Evolutionary conservation across 2,113 vertebrate genomes (phyloP), one percentile per base, ranked within the genome.

Genomic region (Baryphthengus martii): DNA sequence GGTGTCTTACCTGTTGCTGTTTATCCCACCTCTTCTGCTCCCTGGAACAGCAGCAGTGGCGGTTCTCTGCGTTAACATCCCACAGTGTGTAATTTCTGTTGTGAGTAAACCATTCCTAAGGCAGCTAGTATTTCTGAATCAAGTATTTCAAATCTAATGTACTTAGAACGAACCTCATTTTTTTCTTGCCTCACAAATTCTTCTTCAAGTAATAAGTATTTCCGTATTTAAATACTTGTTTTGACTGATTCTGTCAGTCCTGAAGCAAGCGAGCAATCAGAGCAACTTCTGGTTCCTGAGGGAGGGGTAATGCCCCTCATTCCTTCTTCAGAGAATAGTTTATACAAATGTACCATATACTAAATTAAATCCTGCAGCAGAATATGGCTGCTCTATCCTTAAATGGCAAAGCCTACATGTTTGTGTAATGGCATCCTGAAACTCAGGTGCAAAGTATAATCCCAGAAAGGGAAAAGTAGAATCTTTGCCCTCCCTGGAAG

Each of bases 11-110:
- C 40, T 35, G 31, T 39, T 56, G 68, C 72, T 50, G 17, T 21
- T 21, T 16, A 23, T 24, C 11, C 29, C 35, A 10, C 29, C 7
- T 24, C 42, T 53, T n/a, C 29, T 59, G 26, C 70, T 59, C 35
- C 5, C 4, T 2, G 10, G 13, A n/a, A 20, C 3, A 44, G 68
- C 63, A 85, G 40, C 61, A 31, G 19, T 2, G 59, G 74, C 14
- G 15, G 23, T 58, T 67, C 26, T 18, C 59, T 72, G 70, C 35
- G 12, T 13, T 17, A 58, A 55, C 35, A 11, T 7, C 29, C 67
- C 37, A 17, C n/a, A 4, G 1, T 3, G 5, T 19, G 47, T 52
- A 2, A 19, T 29, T 20, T 11, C 20, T 9, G 17, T 1, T 40
- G 53, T 11, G 37, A 35, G 35, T 15, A 58, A 61, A n/a, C 37